phyloP scores from a whole-genome alignment of 2,888 invertebrate species.

The Aproaerema taeniolella region DNA sequence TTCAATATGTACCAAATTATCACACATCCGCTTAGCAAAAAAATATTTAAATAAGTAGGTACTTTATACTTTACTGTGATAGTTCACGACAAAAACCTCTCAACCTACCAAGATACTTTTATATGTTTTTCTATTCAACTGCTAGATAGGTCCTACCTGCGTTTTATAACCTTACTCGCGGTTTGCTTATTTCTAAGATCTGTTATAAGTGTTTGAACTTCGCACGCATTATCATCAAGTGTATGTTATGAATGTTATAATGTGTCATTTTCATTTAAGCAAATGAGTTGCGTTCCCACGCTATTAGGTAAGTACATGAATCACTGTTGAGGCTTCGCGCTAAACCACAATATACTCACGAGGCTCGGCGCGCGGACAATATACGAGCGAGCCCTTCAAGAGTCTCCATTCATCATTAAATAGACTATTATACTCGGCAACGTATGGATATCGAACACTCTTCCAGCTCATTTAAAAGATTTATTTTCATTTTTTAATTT shows the following conservation, averaged over 20 bases:
- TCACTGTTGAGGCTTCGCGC: slow-evolving; percentile 32
- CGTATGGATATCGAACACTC: slow-evolving; percentile 66
- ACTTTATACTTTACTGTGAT: too few species aligned
- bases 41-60: not conserved
- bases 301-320: slow-evolving; percentile 30
- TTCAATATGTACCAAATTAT: too few species aligned
- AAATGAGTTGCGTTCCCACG: slow-evolving; percentile 39
- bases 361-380: slow-evolving; percentile 45
- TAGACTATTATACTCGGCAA: slow-evolving; percentile 56
- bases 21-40: not conserved
- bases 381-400: slow-evolving; percentile 45
- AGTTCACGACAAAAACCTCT: too few species aligned
- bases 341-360: slow-evolving; percentile 36
- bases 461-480: slow-evolving; percentile 67
- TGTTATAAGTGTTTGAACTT: too few species aligned
- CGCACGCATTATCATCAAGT: too few species aligned
- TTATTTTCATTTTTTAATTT: slow-evolving; percentile 58
- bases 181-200: too few species aligned
- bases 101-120: too few species aligned
- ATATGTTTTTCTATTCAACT: too few species aligned
- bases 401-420: slow-evolving; percentile 60
- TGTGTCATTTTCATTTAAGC: not conserved
- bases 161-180: too few species aligned
- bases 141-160: too few species aligned
- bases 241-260: too few species aligned